Evolutionary conservation across 1,140 invertebrate species (phyloP).

Genomic region (Caenorhabditis briggsae): DNA sequence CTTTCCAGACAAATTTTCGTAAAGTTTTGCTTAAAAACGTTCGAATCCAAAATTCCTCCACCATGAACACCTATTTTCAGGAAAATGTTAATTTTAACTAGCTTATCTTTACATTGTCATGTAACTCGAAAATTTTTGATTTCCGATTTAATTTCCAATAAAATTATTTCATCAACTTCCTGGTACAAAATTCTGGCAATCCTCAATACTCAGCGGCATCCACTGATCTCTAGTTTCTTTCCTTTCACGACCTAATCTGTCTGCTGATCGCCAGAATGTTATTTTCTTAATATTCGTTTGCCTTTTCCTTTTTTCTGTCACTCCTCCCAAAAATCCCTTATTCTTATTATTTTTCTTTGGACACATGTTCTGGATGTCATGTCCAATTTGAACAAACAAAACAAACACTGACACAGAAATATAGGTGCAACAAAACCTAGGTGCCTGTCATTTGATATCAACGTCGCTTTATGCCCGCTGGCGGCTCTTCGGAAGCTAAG

Average conservation of each 20-base stretch:
- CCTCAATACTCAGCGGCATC: neutral
- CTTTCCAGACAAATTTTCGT: no score
- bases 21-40: no score
- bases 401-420: neutral
- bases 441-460: conserved; percentile 52
- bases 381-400: neutral
- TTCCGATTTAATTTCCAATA: no score
- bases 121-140: no score
- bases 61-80: no score
- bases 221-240: neutral
- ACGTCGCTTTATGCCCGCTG: conserved; percentile 47
- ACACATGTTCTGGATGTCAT: neutral
- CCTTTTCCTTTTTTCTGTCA: neutral
- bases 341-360: neutral
- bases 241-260: neutral
- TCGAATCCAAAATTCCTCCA: no score
- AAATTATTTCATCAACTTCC: no score
- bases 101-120: no score
- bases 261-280: neutral
- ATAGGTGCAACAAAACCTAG: conserved; percentile 42
- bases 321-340: neutral
- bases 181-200: neutral
- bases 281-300: neutral
- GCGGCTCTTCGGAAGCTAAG: conserved; percentile 6
- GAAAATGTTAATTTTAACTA: no score